Conservation (phyloP, 2,888 invertebrate genomes). For the Candidula unifasciata region DNA sequence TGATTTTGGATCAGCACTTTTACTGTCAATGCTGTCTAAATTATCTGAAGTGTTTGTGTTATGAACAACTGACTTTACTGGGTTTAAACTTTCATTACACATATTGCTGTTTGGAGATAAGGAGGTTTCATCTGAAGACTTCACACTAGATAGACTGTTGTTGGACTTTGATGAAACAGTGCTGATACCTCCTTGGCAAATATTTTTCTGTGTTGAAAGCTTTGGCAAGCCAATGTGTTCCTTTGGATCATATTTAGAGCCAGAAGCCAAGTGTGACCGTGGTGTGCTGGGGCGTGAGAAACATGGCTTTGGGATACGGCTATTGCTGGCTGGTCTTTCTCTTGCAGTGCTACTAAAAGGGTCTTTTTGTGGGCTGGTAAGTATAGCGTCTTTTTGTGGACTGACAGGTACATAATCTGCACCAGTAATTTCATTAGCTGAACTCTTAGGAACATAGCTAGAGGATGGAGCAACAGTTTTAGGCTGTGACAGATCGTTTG, state of each 20-base stretch:
- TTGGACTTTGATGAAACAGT: slow-evolving; percentile 18
- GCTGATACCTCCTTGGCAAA: background rate
- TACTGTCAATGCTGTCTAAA: background rate
- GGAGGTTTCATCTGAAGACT: slow-evolving; percentile 38
- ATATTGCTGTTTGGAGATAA: slow-evolving; percentile 54
- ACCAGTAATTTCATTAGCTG: background rate
- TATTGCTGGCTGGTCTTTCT: slow-evolving; percentile 54
- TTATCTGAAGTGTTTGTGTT: background rate
- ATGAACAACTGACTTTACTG: background rate
- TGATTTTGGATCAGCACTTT: slow-evolving; percentile 56
- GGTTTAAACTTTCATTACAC: slow-evolving; percentile 54
- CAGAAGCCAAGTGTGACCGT: background rate
- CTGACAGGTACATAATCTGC: background rate
- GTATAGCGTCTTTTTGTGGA: background rate
- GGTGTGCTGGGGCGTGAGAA: slow-evolving; percentile 50
- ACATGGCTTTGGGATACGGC: slow-evolving; percentile 54
- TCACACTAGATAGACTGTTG: slow-evolving; percentile 21
- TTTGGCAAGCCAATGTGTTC: background rate
- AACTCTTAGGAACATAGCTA: slow-evolving; percentile 4
- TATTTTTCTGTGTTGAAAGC: background rate
- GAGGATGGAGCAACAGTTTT: slow-evolving; percentile 30
- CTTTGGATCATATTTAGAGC: background rate
- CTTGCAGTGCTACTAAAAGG: background rate
- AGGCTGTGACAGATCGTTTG: slow-evolving; percentile 34
- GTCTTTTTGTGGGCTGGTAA: background rate